phyloP scores from a whole-genome alignment of 2,113 vertebrate genomes.

The Alligator mississippiensis region DNA sequence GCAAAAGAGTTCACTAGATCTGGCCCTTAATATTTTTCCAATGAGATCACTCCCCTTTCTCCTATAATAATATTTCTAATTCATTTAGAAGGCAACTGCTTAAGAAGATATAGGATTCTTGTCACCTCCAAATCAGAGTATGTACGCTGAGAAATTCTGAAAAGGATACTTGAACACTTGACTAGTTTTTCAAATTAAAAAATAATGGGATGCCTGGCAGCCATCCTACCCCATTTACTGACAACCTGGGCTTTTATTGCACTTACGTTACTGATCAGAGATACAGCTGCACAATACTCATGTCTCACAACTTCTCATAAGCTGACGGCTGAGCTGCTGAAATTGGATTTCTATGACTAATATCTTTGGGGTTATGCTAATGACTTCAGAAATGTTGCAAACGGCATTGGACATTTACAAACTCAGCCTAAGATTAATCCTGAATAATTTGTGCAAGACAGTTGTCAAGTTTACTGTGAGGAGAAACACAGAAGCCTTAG shows the following conservation, averaged over 20 bases:
- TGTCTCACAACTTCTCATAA: constrained; percentile 26
- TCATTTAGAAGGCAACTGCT: neutral
- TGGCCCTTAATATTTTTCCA: neutral
- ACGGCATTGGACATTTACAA: constrained; percentile 9
- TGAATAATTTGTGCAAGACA: constrained; percentile 7
- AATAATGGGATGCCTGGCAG: constrained; percentile 25
- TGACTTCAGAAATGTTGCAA: constrained; percentile 16
- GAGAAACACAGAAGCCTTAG: neutral
- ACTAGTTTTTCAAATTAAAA: constrained; percentile 36
- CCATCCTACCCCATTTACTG: constrained; percentile 17
- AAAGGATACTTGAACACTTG: constrained; percentile 22
- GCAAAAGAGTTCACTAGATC: neutral
- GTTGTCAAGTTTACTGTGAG: constrained; percentile 3
- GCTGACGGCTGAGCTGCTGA: constrained; percentile 19
- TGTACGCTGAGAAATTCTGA: neutral
- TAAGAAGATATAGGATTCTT: neutral
- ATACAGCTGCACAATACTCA: neutral
- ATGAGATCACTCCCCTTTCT: neutral
- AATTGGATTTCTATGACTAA: constrained; percentile 8
- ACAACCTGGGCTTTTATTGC: neutral
- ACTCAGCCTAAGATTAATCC: neutral
- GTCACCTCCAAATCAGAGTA: neutral
- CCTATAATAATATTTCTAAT: neutral
- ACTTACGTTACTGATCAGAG: neutral
- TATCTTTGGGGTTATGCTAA: constrained; percentile 33